phyloP scores from a whole-genome alignment of 2,888 invertebrate species.

The Tiliacea aurago region DNA sequence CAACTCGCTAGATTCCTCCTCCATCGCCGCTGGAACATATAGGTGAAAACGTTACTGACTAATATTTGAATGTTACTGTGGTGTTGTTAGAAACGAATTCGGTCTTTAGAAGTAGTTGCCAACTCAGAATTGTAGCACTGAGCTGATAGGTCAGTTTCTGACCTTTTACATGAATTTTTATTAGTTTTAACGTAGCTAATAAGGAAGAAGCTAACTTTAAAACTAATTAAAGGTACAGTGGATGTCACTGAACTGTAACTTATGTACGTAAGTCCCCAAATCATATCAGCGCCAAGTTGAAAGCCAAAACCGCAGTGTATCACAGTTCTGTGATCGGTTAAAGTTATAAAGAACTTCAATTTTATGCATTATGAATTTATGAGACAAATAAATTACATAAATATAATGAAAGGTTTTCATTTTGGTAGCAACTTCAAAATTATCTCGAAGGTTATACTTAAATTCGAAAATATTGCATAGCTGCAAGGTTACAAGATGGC shows the following conservation, averaged over 20 bases:
- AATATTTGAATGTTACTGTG: conserved; percentile 15
- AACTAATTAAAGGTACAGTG: neutral
- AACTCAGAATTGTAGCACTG: conserved; percentile 45
- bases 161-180: conserved; percentile 40
- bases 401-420: conserved; percentile 17
- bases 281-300: neutral
- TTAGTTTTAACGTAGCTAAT: conserved; percentile 1
- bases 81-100: conserved; percentile 29
- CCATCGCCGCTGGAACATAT: conserved; percentile 91
- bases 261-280: neutral
- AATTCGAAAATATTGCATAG: conserved; percentile 32
- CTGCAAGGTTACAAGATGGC: conserved; percentile 37
- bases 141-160: conserved; percentile 45
- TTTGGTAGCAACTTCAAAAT: conserved; percentile 14
- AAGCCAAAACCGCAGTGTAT: neutral
- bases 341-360: neutral
- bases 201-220: conserved; percentile 26
- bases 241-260: neutral
- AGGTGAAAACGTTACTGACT: conserved; percentile 30
- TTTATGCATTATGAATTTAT: too few species aligned
- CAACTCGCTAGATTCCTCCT: conserved; percentile 91
- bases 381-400: neutral
- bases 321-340: neutral
- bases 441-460: conserved; percentile 31
- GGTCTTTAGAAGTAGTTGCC: conserved; percentile 33